Percentiles rank a stretch among this genome's conserved stretches.
Evolutionary conservation across 2,797 vertebrate species (phyloP).

Genomic region (Helarctos malayanus): DNA sequence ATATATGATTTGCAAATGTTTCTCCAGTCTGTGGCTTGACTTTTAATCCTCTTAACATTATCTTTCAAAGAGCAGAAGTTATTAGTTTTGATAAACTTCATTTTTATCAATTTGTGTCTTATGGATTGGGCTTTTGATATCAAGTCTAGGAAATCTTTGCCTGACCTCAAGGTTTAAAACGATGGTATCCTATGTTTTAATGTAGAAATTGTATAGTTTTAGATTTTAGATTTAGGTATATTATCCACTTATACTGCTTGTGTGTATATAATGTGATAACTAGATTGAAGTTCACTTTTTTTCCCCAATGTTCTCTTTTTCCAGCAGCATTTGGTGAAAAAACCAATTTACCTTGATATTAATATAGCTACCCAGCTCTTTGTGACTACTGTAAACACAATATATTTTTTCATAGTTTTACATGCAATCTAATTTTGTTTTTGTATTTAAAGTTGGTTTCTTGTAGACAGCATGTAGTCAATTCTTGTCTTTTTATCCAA

Average conservation of each 20-base stretch:
- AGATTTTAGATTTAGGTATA: not conserved
- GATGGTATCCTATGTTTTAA: not conserved
- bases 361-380: not conserved
- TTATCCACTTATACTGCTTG: not conserved
- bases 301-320: not conserved
- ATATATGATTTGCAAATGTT: not conserved
- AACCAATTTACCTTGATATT: not conserved
- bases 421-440: not conserved
- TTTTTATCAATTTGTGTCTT: not conserved
- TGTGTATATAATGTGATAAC: not conserved
- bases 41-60: not conserved
- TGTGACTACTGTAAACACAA: not conserved
- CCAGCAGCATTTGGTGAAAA: not conserved
- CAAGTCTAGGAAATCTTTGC: not conserved
- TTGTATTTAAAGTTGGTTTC: not conserved
- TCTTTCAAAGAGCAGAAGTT: not conserved
- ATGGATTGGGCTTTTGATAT: not conserved
- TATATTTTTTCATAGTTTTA: not conserved
- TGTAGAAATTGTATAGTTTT: not conserved
- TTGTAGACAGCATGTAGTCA: not conserved
- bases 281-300: not conserved
- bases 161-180: not conserved
- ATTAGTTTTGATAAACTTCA: not conserved
- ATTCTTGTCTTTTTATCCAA: not conserved
- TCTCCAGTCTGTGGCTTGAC: not conserved